phyloP scores from a whole-genome alignment of 2,797 vertebrate genomes.

The Falco concolor region DNA sequence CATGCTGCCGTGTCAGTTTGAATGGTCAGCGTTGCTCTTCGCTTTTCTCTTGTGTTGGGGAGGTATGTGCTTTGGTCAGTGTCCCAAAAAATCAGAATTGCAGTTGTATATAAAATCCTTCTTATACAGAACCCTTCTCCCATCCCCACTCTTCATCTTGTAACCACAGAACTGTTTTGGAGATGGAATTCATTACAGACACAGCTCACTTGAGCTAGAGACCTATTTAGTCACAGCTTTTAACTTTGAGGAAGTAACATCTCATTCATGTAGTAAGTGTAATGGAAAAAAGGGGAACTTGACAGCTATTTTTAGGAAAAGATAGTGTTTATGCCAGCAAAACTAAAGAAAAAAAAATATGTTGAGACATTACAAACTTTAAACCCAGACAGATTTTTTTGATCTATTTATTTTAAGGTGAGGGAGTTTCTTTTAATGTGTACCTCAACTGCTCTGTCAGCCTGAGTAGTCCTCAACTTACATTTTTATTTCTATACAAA shows the following conservation, averaged over 20 bases:
- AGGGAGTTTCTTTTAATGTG: background rate
- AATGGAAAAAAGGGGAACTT: constrained; percentile 44
- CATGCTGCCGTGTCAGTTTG: background rate
- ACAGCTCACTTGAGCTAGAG: background rate
- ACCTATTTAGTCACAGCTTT: background rate
- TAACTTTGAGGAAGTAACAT: constrained; percentile 23
- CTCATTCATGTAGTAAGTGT: background rate
- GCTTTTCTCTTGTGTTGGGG: background rate
- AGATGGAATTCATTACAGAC: background rate
- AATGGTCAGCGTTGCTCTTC: background rate
- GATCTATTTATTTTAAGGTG: background rate
- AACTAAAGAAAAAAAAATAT: background rate
- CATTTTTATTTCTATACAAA: background rate
- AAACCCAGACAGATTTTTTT: background rate
- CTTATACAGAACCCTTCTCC: background rate
- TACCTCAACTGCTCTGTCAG: background rate
- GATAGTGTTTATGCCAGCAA: constrained; percentile 17
- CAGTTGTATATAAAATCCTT: background rate
- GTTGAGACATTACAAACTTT: background rate
- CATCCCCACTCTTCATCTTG: background rate
- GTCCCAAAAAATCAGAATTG: background rate
- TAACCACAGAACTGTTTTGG: background rate
- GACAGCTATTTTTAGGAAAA: constrained; percentile 19
- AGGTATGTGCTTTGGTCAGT: background rate
- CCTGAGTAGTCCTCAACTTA: background rate